Conservation (phyloP, 2,797 vertebrate genomes). For the Sebastiscus albofasciatus region DNA sequence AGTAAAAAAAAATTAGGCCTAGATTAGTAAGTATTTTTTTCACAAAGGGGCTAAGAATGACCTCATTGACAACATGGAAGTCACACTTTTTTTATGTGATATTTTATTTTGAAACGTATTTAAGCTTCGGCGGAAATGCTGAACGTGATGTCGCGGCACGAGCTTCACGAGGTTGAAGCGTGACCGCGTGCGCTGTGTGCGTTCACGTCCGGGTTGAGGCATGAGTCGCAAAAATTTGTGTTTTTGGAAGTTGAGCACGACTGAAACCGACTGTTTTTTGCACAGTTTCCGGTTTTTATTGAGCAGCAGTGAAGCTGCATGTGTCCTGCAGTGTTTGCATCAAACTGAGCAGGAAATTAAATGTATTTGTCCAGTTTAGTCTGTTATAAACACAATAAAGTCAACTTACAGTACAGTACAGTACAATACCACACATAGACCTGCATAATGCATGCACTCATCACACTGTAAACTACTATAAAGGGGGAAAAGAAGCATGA, state of each 20-base stretch:
- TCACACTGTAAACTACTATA: no score
- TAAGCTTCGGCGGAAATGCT: slow-evolving; percentile 27
- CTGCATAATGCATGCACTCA: no score
- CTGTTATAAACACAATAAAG: background rate
- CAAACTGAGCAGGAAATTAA: background rate
- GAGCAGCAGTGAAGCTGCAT: background rate
- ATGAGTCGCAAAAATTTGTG: slow-evolving; percentile 42
- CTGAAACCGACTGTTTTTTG: background rate
- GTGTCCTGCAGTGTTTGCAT: background rate
- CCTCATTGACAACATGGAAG: background rate
- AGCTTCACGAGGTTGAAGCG: background rate
- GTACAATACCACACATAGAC: background rate
- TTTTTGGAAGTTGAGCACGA: slow-evolving; percentile 14
- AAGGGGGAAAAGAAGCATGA: background rate
- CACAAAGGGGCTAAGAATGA: background rate
- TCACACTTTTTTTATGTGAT: background rate
- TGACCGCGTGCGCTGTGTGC: slow-evolving; percentile 49
- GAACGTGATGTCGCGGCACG: background rate
- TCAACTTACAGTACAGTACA: background rate
- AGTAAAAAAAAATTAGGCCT: no score
- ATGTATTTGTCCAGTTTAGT: background rate
- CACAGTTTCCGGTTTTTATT: background rate
- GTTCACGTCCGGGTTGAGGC: slow-evolving; percentile 57
- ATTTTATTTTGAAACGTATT: slow-evolving; percentile 58
- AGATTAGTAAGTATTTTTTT: no score